Evolutionary conservation across 2,113 vertebrate genomes (phyloP).

Genomic region (Nansenia antarctica): DNA sequence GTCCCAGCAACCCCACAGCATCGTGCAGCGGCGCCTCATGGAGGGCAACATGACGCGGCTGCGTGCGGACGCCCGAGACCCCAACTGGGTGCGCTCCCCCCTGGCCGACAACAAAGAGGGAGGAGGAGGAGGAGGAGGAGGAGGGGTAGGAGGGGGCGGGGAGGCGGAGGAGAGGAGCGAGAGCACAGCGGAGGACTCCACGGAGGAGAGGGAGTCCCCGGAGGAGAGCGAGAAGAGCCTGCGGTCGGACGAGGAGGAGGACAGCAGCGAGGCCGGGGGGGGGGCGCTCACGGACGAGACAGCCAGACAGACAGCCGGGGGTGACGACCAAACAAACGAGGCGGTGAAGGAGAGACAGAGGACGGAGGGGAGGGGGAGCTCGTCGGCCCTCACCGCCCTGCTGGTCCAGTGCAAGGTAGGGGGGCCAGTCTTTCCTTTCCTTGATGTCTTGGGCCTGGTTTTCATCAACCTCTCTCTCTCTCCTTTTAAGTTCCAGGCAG

Average conservation of each 20-base stretch:
- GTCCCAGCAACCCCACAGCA: conserved; percentile 88
- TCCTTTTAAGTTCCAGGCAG: no score
- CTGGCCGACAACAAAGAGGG: conserved; percentile 73
- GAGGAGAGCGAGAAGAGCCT: conserved; percentile 79
- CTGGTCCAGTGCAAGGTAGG: conserved; percentile 88
- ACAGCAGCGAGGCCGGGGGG: conserved; percentile 40
- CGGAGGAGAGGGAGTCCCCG: conserved; percentile 75
- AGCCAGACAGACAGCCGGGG: conserved; percentile 47
- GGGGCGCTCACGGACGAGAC: conserved; percentile 42
- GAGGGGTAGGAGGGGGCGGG: conserved; percentile 59
- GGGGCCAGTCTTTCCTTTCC: neutral
- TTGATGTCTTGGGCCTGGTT: neutral
- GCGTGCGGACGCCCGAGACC: conserved; percentile 69
- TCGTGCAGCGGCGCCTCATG: conserved; percentile 89
- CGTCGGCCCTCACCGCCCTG: conserved; percentile 63
- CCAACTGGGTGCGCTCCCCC: conserved; percentile 70
- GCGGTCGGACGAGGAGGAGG: conserved; percentile 74
- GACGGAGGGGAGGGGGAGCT: conserved; percentile 37
- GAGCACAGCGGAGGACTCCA: conserved; percentile 77
- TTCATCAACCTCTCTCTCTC: neutral
- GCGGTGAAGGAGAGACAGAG: conserved; percentile 34
- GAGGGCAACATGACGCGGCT: conserved; percentile 84
- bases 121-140: conserved; percentile 56
- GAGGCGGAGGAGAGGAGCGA: conserved; percentile 72
- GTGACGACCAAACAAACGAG: conserved; percentile 3